These are phyloP conservation scores for Callocephalon fimbriatum DNA, from an alignment of 2,113 vertebrate genomes.

Conservation along the genomic window DNA sequence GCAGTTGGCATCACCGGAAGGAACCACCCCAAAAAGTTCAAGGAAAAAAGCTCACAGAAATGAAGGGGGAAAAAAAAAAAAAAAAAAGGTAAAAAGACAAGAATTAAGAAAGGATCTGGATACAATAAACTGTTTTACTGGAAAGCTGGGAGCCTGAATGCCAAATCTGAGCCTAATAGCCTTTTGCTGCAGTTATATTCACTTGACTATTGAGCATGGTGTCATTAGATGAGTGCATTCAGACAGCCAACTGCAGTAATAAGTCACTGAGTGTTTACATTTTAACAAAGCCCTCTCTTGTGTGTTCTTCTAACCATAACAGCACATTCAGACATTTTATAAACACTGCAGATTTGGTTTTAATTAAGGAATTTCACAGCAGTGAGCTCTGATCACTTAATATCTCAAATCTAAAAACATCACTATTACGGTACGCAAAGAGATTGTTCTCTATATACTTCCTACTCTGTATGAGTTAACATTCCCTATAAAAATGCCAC, in stretches of 20 bases:
- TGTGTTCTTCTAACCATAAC: constrained; percentile 52
- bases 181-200: constrained; percentile 21
- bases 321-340: constrained; percentile 40
- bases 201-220: constrained; percentile 5
- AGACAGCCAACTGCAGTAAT: constrained; percentile 9
- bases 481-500: background rate
- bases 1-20: background rate
- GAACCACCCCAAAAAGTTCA: background rate
- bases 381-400: constrained; percentile 40
- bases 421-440: background rate
- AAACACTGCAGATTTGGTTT: constrained; percentile 63
- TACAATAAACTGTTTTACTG: constrained; percentile 1
- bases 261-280: constrained; percentile 64
- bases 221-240: constrained; percentile 38
- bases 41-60: background rate
- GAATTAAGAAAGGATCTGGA: background rate
- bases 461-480: background rate
- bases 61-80: rapidly evolving
- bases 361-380: constrained; percentile 63
- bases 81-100: background rate
- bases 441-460: background rate
- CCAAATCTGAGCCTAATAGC: constrained; percentile 15
- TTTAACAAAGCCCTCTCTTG: constrained; percentile 59
- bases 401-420: constrained; percentile 21
- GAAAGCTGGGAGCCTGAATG: constrained; percentile 5